A percentile compares a stretch with the other conserved stretches of the same genome.
phyloP scores from a whole-genome alignment of 2,113 vertebrate genomes.

The Natator depressus region DNA sequence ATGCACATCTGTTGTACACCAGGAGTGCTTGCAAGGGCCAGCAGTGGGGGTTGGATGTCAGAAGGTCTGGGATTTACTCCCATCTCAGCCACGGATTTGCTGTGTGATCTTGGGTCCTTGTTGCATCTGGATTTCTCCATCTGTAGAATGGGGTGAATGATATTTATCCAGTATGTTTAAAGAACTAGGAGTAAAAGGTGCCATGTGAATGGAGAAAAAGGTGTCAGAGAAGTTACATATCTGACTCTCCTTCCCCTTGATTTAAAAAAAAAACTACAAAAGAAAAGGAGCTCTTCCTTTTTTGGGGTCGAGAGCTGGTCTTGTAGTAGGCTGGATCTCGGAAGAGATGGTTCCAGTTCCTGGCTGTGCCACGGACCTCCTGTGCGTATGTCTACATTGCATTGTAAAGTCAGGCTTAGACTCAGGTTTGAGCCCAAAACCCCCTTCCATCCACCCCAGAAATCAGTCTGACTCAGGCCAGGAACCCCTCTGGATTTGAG shows the following conservation, averaged over 20 bases:
- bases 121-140: background rate
- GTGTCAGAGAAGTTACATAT: background rate
- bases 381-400: no score
- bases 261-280: background rate
- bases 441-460: background rate
- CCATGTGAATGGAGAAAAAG: background rate
- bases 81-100: background rate
- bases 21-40: background rate
- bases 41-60: background rate
- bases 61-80: background rate
- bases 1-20: background rate
- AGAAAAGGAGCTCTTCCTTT: background rate
- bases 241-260: background rate
- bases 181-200: background rate
- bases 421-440: no score
- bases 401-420: no score
- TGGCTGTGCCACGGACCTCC: no score
- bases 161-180: background rate
- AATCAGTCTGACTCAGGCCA: background rate
- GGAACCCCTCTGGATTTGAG: background rate
- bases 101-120: background rate
- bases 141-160: background rate
- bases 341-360: background rate
- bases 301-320: background rate
- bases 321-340: background rate